Percentiles rank a stretch among this genome's conserved stretches.
Evolutionary conservation across 2,888 invertebrate species (phyloP).

Genomic region (Habrosyne pyritoides): DNA sequence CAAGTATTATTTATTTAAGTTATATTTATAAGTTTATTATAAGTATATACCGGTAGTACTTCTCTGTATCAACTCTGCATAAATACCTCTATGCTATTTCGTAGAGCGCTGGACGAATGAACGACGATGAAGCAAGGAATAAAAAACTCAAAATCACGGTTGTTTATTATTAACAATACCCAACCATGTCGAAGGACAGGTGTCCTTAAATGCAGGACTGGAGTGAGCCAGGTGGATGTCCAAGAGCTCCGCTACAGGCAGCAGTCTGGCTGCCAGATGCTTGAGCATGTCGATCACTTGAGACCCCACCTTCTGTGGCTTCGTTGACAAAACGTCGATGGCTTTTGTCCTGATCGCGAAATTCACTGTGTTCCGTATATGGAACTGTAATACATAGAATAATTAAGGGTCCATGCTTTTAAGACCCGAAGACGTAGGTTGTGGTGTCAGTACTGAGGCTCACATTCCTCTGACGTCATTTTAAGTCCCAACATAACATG

Average conservation of each 20-base stretch:
- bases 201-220: constrained; percentile 70
- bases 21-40: too few species aligned
- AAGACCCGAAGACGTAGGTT: too few species aligned
- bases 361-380: constrained; percentile 68
- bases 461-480: too few species aligned
- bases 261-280: constrained; percentile 52
- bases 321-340: constrained; percentile 57
- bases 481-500: too few species aligned
- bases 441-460: too few species aligned
- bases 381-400: constrained; percentile 54
- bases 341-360: constrained; percentile 55
- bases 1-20: too few species aligned
- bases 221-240: constrained; percentile 69
- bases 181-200: constrained; percentile 67
- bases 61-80: too few species aligned
- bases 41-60: too few species aligned
- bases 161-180: constrained; percentile 73
- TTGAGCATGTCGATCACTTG: constrained; percentile 65
- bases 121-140: too few species aligned
- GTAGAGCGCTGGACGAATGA: too few species aligned
- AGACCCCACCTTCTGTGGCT: constrained; percentile 63
- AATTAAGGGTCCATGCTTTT: too few species aligned
- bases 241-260: constrained; percentile 66
- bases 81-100: too few species aligned
- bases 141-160: constrained; percentile 23